Evolutionary conservation across 1,140 invertebrate genomes (phyloP), one percentile per base, ranked within the genome.

Genomic region (Diabrotica virgifera): DNA sequence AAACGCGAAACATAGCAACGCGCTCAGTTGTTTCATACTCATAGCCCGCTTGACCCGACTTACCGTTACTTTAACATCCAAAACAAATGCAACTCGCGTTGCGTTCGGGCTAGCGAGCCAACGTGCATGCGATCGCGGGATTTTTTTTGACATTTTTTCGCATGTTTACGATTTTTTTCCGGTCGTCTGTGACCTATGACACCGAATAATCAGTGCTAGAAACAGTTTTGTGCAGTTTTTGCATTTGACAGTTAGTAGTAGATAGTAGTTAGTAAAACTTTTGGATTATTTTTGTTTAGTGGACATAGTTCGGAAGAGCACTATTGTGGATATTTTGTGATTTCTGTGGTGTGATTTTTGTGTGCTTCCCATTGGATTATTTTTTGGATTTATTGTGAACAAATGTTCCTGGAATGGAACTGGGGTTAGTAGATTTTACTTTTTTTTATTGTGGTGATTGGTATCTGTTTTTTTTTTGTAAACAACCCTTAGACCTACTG

Each of bases 51-150:
- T 50, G 61, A 46, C 53, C 37, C 38, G 52, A 62, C 61, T 36
- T 38, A 62, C 63, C 66, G 66, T 63, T 63, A 68, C 60, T 68
- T 64, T 56, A 35, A 59, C 64, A 63, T 52, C 54, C 58, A 62
- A 63, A 64, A 60, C 59, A 60, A 60, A 60, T 60, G 59, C 59
- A 60, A 51, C 40, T 60, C 50, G 59, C 55, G 55, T 8, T 46
- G 40, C 40, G 40, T 46, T 46, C 8, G 40, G 40, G 40, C 40
- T 5, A 46, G 24, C 40, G 5, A 46, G 5, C 8, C n/a, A 46
- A 8, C 40, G 40, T 24, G 24, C 24, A 24, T 24, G 24, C 24
- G 24, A 24, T 4, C 24, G 24, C 24, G 24, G 4, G 24, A 24
- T 24, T 24, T 24, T 24, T 24, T 24, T 24, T 2, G 24, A 24